phyloP scores from a whole-genome alignment of 2,888 invertebrate species.

The Eumerus sabulonum region DNA sequence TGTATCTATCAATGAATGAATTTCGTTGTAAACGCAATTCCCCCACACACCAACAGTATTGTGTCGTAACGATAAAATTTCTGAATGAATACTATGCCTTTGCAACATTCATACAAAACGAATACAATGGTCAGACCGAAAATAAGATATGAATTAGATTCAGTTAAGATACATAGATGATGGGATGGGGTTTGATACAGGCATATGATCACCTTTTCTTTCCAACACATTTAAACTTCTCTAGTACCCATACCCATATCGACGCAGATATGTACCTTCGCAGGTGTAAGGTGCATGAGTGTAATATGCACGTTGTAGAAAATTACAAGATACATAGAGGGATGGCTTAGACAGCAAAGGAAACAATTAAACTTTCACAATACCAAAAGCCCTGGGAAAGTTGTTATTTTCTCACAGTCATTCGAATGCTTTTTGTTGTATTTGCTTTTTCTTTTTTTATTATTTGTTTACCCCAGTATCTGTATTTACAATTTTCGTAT shows the following conservation, averaged over 20 bases:
- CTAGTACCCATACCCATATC: too few relatives aligned
- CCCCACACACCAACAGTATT: conserved; percentile 3
- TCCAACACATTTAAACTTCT: too few relatives aligned
- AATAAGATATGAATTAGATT: conserved; percentile 46
- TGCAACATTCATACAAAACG: conserved; percentile 15
- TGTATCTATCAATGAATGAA: conserved; percentile 56
- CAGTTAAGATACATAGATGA: not conserved
- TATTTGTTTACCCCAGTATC: too few relatives aligned
- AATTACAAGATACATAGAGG: too few relatives aligned
- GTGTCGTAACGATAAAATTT: conserved; percentile 37
- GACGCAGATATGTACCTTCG: too few relatives aligned
- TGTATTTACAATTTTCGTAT: too few relatives aligned
- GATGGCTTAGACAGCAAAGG: not conserved
- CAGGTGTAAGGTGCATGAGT: too few relatives aligned
- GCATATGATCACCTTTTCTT: not conserved
- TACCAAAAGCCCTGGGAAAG: conserved; percentile 3
- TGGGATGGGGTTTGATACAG: not conserved
- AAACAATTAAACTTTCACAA: conserved; percentile 3
- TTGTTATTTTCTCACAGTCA: conserved; percentile 10
- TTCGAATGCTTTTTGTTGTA: not conserved
- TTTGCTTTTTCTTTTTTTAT: too few relatives aligned
- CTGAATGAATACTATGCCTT: conserved; percentile 48
- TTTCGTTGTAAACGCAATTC: conserved; percentile 42
- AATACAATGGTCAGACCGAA: conserved; percentile 18
- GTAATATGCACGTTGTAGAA: too few relatives aligned